Percentiles rank a stretch among this genome's conserved stretches.
Conservation (phyloP, 2,113 vertebrate species). For the Larimichthys polyactis region DNA sequence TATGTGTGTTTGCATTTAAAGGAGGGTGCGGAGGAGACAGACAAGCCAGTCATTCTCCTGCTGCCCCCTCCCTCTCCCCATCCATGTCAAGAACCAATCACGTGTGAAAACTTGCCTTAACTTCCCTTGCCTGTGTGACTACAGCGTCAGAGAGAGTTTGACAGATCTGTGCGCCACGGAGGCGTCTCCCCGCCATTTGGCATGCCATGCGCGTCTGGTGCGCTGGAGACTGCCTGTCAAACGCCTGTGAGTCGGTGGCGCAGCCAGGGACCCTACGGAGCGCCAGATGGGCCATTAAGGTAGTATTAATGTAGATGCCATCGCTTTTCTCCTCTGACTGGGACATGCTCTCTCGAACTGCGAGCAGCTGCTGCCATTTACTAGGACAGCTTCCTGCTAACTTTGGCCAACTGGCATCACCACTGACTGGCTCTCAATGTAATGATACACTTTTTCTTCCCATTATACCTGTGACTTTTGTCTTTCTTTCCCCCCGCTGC, state of each 20-base stretch:
- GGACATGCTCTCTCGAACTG: slow-evolving; percentile 99
- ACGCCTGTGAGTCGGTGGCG: slow-evolving; percentile 99
- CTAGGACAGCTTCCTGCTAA: slow-evolving; percentile 99
- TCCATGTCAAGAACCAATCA: slow-evolving; percentile 87
- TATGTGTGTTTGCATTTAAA: slow-evolving; percentile 58
- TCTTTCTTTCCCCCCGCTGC: slow-evolving; percentile 32
- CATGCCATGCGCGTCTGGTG: slow-evolving; percentile 96
- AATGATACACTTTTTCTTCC: slow-evolving; percentile 78
- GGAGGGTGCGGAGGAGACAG: slow-evolving; percentile 58
- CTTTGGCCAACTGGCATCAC: slow-evolving; percentile 99
- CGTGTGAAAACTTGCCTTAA: slow-evolving; percentile 90
- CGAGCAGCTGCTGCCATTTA: slow-evolving; percentile 99
- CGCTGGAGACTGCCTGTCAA: slow-evolving; percentile 99
- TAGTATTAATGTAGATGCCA: slow-evolving; percentile 99
- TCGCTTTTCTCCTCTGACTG: slow-evolving; percentile 99
- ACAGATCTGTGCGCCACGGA: slow-evolving; percentile 97
- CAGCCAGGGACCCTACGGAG: slow-evolving; percentile 99
- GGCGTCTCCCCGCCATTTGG: slow-evolving; percentile 98
- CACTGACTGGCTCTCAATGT: slow-evolving; percentile 93
- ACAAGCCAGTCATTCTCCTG: slow-evolving; percentile 74
- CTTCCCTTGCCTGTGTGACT: slow-evolving; percentile 89
- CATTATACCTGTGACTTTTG: slow-evolving; percentile 90
- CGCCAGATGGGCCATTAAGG: slow-evolving; percentile 99
- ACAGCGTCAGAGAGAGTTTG: slow-evolving; percentile 92
- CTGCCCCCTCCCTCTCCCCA: slow-evolving; percentile 68